phyloP scores from a whole-genome alignment of 2,888 invertebrate species.

The Euspilapteryx auroguttella region DNA sequence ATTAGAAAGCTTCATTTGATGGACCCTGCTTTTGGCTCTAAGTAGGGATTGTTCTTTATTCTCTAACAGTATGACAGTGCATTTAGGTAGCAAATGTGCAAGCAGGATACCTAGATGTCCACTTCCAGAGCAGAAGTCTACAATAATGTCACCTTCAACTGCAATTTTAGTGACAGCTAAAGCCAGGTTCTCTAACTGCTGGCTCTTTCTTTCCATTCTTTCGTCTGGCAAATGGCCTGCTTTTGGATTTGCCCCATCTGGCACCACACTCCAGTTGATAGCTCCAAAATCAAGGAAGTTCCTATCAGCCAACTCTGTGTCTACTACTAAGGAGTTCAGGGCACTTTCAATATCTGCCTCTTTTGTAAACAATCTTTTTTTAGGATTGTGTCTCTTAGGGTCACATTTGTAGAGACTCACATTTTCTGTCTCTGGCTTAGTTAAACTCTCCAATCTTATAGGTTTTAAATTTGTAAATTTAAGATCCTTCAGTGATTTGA shows the following conservation, averaged over 20 bases:
- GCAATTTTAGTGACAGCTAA: conserved; percentile 75
- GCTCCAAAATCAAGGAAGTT: conserved; percentile 17
- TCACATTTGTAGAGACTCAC: conserved; percentile 79
- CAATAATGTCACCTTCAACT: conserved; percentile 68
- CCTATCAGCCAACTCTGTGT: conserved; percentile 31
- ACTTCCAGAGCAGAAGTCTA: conserved; percentile 94
- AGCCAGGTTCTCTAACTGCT: conserved; percentile 84
- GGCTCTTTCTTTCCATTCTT: conserved; percentile 75
- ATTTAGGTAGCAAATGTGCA: conserved; percentile 77
- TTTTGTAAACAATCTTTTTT: conserved; percentile 72
- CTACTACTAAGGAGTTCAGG: conserved; percentile 35
- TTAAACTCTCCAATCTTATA: conserved; percentile 13
- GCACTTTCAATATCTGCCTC: conserved; percentile 74
- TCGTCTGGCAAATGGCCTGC: conserved; percentile 77
- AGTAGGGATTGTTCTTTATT: conserved; percentile 87
- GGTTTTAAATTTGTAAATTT: conserved; percentile 11
- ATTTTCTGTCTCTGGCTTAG: conserved; percentile 52
- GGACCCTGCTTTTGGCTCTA: conserved; percentile 72
- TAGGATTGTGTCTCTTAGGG: conserved; percentile 73
- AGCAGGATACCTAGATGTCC: conserved; percentile 90
- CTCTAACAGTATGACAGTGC: conserved; percentile 81
- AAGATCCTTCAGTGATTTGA: conserved; percentile 13
- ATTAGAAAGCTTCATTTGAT: conserved; percentile 69
- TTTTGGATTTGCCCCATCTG: conserved; percentile 73
- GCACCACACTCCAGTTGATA: conserved; percentile 72